Conservation (phyloP, 2,113 vertebrate species). For the Dipodomys ordii region DNA sequence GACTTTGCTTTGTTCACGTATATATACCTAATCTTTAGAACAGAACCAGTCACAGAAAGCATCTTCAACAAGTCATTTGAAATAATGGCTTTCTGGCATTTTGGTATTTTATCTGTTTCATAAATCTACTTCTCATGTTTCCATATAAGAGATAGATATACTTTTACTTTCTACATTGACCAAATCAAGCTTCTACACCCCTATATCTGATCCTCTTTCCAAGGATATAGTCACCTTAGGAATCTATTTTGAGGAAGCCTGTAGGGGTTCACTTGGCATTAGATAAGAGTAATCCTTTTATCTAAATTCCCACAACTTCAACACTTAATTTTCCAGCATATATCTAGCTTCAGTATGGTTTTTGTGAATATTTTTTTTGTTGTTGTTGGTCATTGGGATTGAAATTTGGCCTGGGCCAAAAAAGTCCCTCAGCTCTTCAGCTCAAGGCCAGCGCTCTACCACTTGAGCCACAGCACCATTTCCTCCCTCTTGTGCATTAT, state of each 20-base stretch:
- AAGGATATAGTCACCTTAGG: background rate
- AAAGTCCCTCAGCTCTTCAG: too few relatives aligned
- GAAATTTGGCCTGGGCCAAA: too few relatives aligned
- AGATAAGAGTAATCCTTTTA: conserved; percentile 18
- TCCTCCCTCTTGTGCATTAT: too few relatives aligned
- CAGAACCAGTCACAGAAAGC: background rate
- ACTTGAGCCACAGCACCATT: too few relatives aligned
- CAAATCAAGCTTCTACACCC: conserved; percentile 9
- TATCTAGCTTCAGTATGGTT: conserved; percentile 22
- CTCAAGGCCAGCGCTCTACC: too few relatives aligned
- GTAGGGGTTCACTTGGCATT: background rate
- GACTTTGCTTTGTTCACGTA: background rate
- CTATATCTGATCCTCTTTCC: background rate
- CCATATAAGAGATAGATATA: background rate
- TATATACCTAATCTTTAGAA: background rate
- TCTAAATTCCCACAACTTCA: background rate
- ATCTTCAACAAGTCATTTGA: background rate
- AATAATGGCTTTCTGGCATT: background rate
- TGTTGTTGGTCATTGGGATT: too few relatives aligned
- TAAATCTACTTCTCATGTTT: background rate
- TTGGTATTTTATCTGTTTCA: conserved; percentile 32
- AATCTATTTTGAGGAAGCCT: background rate
- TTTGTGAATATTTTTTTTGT: background rate
- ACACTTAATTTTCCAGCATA: conserved; percentile 28
- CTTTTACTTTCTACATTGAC: background rate